A percentile compares a stretch with the other conserved stretches of the same genome.
These are phyloP conservation scores for Limenitis camilla DNA, from an alignment of 2,888 invertebrate species.

Conservation along the genomic window DNA sequence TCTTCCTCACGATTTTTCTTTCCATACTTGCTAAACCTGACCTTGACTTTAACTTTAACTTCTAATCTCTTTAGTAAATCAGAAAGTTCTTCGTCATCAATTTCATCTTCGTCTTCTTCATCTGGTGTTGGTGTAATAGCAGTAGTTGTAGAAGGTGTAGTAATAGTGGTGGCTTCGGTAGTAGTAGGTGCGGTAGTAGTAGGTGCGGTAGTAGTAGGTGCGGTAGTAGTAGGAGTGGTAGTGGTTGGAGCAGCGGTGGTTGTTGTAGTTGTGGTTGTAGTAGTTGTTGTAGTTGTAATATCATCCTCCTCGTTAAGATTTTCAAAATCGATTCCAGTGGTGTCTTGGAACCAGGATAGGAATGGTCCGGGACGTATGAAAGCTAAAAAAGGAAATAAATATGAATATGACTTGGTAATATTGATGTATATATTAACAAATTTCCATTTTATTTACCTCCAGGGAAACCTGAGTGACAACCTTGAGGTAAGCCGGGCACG, in stretches of 20 bases:
- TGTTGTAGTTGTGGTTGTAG: no score
- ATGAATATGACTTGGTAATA: neutral
- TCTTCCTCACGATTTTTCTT: conserved; percentile 30
- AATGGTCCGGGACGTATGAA: conserved; percentile 60
- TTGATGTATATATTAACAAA: neutral
- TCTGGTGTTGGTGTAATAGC: no score
- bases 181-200: conserved; percentile 21
- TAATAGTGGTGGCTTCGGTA: no score
- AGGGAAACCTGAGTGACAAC: conserved; percentile 61
- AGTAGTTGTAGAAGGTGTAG: no score
- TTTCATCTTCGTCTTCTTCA: no score
- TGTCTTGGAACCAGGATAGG: conserved; percentile 46
- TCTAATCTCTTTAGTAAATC: no score
- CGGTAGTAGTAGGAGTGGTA: neutral
- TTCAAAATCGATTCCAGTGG: conserved; percentile 55
- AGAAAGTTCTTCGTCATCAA: no score
- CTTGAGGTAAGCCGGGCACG: conserved; percentile 51
- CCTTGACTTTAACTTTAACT: conserved; percentile 59
- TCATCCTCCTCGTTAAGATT: conserved; percentile 38
- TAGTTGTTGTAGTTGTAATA: neutral
- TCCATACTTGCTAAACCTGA: conserved; percentile 46
- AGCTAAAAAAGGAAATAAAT: conserved; percentile 34
- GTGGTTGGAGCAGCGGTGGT: no score
- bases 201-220: conserved; percentile 12
- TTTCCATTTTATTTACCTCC: conserved; percentile 38